A percentile compares a stretch with the other conserved stretches of the same genome.
phyloP scores from a whole-genome alignment of 53 echinoderm and acorn worm species.

The Holothuria scabra region DNA sequence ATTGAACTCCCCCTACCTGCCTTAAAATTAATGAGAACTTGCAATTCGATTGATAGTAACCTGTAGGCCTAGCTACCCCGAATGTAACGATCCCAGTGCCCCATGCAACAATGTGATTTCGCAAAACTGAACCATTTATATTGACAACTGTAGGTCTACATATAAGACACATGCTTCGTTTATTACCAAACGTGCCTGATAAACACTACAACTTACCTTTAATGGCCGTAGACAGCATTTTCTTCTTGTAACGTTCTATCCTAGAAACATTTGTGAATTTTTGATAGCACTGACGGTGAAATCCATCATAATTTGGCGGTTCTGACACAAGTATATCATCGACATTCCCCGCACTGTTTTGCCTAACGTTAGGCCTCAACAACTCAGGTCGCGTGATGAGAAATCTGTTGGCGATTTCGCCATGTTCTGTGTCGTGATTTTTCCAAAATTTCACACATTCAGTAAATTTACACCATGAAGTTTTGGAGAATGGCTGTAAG shows the following conservation, averaged over 20 bases:
- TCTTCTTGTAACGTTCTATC: conserved; percentile 2
- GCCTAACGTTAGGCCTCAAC: conserved; percentile 22
- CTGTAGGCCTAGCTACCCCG: too few relatives aligned
- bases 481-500: neutral
- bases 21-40: too few relatives aligned
- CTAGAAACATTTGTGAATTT: conserved; percentile 20
- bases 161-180: neutral
- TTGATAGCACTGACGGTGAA: conserved; percentile 19
- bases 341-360: neutral
- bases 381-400: conserved; percentile 11
- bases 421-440: conserved; percentile 12
- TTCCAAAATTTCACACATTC: conserved; percentile 5
- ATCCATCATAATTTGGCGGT: neutral
- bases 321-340: neutral
- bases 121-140: too few relatives aligned
- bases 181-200: neutral
- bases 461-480: conserved; percentile 9
- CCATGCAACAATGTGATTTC: too few relatives aligned
- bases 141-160: neutral
- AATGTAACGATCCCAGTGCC: too few relatives aligned
- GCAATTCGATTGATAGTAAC: too few relatives aligned
- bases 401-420: conserved; percentile 24
- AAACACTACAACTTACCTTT: neutral
- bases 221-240: conserved; percentile 1
- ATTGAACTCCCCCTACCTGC: too few relatives aligned